Evolutionary conservation across 2,888 invertebrate genomes (phyloP).

Genomic region (Phytoseiulus persimilis): DNA sequence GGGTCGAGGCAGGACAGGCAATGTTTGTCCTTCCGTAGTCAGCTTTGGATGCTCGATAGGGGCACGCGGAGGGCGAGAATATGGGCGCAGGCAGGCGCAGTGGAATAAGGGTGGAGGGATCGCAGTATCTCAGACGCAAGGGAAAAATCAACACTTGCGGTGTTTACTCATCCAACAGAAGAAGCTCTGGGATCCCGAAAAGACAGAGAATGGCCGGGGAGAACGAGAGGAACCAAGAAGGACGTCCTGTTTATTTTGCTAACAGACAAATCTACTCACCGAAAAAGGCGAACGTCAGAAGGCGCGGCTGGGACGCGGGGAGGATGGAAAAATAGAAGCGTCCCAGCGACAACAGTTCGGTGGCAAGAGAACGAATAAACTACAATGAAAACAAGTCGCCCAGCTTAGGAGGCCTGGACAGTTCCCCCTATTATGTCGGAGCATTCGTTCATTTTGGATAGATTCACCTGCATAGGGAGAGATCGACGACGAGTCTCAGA

Average conservation of each 20-base stretch:
- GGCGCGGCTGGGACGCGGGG: neutral
- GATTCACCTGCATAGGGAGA: no score
- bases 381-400: no score
- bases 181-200: neutral
- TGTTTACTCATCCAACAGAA: neutral
- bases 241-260: slow-evolving; percentile 28
- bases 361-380: neutral
- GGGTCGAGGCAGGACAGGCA: neutral
- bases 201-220: neutral
- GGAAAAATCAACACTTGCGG: slow-evolving; percentile 5
- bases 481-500: no score
- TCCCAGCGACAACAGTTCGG: neutral
- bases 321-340: neutral
- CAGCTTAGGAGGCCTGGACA: no score
- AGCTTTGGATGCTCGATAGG: neutral
- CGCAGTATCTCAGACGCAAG: neutral
- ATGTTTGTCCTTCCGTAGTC: neutral
- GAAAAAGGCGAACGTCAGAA: neutral
- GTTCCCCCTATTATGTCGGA: no score
- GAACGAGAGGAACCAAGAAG: neutral
- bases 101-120: neutral
- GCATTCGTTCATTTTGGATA: no score
- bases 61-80: neutral
- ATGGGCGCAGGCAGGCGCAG: neutral
- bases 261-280: slow-evolving; percentile 20